Conservation (phyloP, 2,113 vertebrate genomes). For the Emberiza fucata region DNA sequence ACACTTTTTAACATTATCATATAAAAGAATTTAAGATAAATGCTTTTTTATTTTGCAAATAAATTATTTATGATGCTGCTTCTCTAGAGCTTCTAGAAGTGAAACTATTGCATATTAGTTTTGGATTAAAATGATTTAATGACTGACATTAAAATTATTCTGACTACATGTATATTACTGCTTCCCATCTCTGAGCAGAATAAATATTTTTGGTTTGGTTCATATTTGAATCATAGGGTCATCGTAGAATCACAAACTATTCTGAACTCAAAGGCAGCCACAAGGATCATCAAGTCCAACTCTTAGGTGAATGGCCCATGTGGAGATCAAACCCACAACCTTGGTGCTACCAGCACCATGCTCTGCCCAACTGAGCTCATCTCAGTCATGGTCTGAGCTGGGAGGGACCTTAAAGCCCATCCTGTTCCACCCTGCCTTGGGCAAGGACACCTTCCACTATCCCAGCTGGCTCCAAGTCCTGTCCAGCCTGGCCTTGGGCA, state of each 20-base stretch:
- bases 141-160: neutral
- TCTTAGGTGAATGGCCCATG: neutral
- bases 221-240: neutral
- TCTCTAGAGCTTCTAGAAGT: neutral
- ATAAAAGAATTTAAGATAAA: neutral
- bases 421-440: neutral
- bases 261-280: neutral
- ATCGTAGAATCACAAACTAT: neutral
- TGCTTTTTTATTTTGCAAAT: neutral
- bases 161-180: rapidly evolving
- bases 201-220: neutral
- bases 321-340: neutral
- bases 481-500: neutral
- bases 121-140: neutral
- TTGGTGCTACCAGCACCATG: neutral
- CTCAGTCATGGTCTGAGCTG: neutral
- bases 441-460: neutral
- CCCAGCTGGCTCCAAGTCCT: neutral
- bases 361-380: neutral
- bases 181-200: neutral
- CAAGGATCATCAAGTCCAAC: neutral
- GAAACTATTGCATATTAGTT: neutral
- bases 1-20: neutral
- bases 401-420: neutral
- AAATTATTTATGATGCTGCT: neutral